phyloP scores from a whole-genome alignment of 2,888 invertebrate species.

The Trissolcus brochymenae region DNA sequence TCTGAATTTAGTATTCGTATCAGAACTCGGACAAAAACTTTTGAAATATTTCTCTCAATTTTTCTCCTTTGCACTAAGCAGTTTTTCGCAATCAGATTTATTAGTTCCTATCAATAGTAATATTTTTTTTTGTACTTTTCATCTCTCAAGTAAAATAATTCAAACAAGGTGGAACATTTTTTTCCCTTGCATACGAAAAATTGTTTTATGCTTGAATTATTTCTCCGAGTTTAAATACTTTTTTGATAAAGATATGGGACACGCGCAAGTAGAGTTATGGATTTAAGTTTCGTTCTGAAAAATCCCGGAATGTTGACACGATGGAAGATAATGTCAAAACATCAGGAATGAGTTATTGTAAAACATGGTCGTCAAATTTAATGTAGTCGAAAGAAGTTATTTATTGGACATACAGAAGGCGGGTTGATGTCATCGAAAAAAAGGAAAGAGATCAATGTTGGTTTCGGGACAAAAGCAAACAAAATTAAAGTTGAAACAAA shows the following conservation, averaged over 20 bases:
- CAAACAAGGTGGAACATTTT: not conserved
- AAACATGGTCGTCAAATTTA: not conserved
- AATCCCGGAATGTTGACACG: constrained; percentile 7
- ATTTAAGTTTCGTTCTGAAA: constrained; percentile 6
- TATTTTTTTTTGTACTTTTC: not conserved
- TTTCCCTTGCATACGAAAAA: not conserved
- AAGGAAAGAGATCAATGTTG: no score
- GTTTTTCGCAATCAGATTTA: no score
- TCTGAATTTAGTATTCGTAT: constrained; percentile 26
- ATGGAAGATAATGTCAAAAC: constrained; percentile 9
- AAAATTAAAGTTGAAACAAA: not conserved
- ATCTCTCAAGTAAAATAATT: not conserved
- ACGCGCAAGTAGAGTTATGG: constrained; percentile 2
- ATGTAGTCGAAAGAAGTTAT: not conserved
- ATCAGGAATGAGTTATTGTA: not conserved
- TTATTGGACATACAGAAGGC: not conserved
- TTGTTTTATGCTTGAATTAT: constrained; percentile 20
- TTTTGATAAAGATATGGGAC: constrained; percentile 23
- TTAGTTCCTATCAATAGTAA: no score
- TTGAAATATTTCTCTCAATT: not conserved
- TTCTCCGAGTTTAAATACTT: constrained; percentile 9
- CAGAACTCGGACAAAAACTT: constrained; percentile 15
- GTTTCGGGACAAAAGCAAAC: no score
- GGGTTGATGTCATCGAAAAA: no score
- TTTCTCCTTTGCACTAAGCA: not conserved